phyloP scores from a whole-genome alignment of 2,888 invertebrate genomes.

The Apotomis betuletana region DNA sequence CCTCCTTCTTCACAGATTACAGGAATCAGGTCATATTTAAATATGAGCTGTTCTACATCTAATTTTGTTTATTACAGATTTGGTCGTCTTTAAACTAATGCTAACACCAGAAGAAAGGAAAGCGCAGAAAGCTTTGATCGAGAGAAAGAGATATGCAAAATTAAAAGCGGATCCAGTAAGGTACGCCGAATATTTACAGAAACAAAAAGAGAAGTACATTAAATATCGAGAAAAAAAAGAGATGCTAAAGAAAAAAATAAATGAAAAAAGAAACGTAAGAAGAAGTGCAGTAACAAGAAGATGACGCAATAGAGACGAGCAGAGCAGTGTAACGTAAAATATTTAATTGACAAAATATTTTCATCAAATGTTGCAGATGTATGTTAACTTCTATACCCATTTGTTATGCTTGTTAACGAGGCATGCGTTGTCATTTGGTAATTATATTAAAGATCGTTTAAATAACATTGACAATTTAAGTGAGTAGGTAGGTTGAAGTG shows the following conservation, averaged over 20 bases:
- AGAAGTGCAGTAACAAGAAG: not conserved
- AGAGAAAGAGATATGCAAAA: not conserved
- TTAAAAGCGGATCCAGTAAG: not conserved
- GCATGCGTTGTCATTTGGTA: too few relatives aligned
- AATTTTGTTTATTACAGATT: not conserved
- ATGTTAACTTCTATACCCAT: too few relatives aligned
- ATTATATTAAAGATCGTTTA: too few relatives aligned
- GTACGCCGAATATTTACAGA: not conserved
- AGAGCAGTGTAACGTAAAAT: too few relatives aligned
- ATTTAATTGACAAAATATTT: too few relatives aligned
- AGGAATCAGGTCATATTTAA: too few relatives aligned
- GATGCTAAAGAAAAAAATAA: not conserved
- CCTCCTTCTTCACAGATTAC: too few relatives aligned
- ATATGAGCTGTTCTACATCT: not conserved
- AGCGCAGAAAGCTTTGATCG: not conserved
- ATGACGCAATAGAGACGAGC: too few relatives aligned
- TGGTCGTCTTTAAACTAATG: not conserved
- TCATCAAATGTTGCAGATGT: too few relatives aligned
- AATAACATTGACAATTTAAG: too few relatives aligned
- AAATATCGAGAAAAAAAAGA: not conserved
- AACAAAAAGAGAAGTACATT: not conserved
- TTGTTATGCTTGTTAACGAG: too few relatives aligned
- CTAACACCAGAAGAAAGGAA: not conserved
- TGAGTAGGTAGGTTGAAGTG: too few relatives aligned
- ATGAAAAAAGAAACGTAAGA: not conserved